Base-by-base conservation (phyloP, 2,797 vertebrate genomes). In the Nannoperca australis region DNA sequence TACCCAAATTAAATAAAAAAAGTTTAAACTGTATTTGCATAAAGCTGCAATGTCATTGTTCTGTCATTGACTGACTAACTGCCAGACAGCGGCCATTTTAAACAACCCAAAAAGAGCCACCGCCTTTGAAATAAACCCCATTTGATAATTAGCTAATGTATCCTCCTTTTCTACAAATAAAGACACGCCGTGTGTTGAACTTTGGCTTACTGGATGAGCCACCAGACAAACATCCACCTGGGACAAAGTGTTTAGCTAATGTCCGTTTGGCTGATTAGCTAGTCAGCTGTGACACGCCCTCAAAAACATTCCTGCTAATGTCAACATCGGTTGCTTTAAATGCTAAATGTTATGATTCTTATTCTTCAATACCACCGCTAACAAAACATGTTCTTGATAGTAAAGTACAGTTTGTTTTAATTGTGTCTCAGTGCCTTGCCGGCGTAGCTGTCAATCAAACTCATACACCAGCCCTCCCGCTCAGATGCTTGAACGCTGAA, bases 11-110 rank as follows among this genome's bases (percentile, higher is more conserved):
- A 66, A 22, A 30, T 32, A 0, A 40, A 32, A 30, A 22, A 1
- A n/a, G 51, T n/a, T 42, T 34, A 24, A 42, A 58, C 14, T 44
- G 44, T 18, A 24, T 55, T 22, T 61, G 56, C 75, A 51, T 15
- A 8, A 71, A 24, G 1, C 9, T 5, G 22, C 9, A 44, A 64
- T 1, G 1, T 58, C 1, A 1, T 6, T 42, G 12, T 13, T 42
- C 38, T 54, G 32, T 44, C 32, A 13, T 17, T 30, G 32, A 51
- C 51, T 32, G 50, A 40, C 38, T 40, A 13, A 40, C 38, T 40
- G 12, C 8, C 44, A 34, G 20, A 24, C 15, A 32, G 15, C 60
- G 10, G 30, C 22, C 14, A 14, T 38, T 34, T 24, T n/a, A 54
- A 3, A 24, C 27, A 47, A 13, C 36, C 24, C n/a, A 56, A 47